Base-by-base conservation (phyloP, 1,140 invertebrate genomes). In the Papilio polyxenes region DNA sequence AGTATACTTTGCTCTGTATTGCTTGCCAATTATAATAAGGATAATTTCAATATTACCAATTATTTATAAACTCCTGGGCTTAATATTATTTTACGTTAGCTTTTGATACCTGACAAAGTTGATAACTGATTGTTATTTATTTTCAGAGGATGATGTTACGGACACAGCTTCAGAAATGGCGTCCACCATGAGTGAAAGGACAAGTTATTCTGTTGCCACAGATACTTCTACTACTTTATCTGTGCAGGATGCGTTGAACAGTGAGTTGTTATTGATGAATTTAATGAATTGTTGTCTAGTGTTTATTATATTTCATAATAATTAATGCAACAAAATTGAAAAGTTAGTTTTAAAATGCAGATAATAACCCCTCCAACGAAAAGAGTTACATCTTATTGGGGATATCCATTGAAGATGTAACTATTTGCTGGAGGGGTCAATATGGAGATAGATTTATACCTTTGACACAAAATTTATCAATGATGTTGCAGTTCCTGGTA, bases 171-270 rank as follows among this genome's bases (percentile, higher is more conserved):
- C 91, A 23, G 93, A 94, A 85, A 85, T 93, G 88, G 91, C 91
- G 82, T 91, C 93, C 89, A 92, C 90, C 87, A 83, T 93, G 87
- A 94, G 93, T 84, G 92, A 93, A 69, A 88, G 88, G 78, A 93
- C 93, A 17, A 89, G 90, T 3, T 94, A 93, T 72, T 94, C 93
- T 72, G 89, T 86, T 31, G 89, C 91, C 17, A 94, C 92, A 49
- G 92, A 93, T 51, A 89, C 89, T 31, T 94, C 93, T 59, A 90
- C 90, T 8, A 89, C 90, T 59, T 81, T 94, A 69, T 94, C 93
- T 72, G 92, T 94, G 11, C 91, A 94, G 87, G 93, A 93, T 87
- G 92, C 93, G 59, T 88, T 94, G 77, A 94, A 93, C 79, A 93
- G 93, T 94, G 87, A 91, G 92, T 83, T 78, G 13, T 15, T 62